phyloP scores from a whole-genome alignment of 1,140 invertebrate species.

The Drosophila tropicalis region DNA sequence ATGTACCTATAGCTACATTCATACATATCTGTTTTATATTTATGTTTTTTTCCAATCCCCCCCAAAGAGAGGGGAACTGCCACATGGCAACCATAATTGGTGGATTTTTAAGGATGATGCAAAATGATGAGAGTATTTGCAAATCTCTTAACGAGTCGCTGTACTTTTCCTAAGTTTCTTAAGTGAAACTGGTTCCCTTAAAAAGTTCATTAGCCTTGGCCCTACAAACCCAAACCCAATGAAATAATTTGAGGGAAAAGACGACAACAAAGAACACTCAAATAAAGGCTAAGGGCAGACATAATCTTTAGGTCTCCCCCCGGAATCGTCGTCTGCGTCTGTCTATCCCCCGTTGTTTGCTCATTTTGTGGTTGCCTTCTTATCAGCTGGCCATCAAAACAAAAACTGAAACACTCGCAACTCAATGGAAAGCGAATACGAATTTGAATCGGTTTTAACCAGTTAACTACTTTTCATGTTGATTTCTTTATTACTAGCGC shows the following conservation, averaged over 20 bases:
- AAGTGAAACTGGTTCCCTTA: constrained; percentile 36
- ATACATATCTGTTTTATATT: constrained; percentile 1
- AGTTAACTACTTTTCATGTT: constrained; percentile 8
- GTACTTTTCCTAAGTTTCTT: constrained; percentile 17
- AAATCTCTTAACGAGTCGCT: constrained; percentile 11
- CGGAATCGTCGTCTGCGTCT: constrained; percentile 13
- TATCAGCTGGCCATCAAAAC: constrained; percentile 45
- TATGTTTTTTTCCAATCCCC: not conserved
- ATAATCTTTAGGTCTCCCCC: not conserved
- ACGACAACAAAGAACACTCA: constrained; percentile 15
- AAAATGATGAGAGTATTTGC: constrained; percentile 11
- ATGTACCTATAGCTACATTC: not conserved
- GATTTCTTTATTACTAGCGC: constrained; percentile 14
- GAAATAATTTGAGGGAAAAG: not conserved
- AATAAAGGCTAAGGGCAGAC: constrained; percentile 36
- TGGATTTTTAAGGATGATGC: constrained; percentile 42
- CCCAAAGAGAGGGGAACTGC: constrained; percentile 11
- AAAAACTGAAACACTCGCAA: constrained; percentile 1
- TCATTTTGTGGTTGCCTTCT: not conserved
- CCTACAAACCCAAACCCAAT: constrained; percentile 16
- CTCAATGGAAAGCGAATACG: not conserved
- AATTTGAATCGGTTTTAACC: constrained; percentile 10
- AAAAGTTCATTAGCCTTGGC: constrained; percentile 63
- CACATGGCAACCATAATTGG: constrained; percentile 59
- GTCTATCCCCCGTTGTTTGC: not conserved